Conservation (phyloP, 1,140 invertebrate species). For the Drosophila nasuta region DNA sequence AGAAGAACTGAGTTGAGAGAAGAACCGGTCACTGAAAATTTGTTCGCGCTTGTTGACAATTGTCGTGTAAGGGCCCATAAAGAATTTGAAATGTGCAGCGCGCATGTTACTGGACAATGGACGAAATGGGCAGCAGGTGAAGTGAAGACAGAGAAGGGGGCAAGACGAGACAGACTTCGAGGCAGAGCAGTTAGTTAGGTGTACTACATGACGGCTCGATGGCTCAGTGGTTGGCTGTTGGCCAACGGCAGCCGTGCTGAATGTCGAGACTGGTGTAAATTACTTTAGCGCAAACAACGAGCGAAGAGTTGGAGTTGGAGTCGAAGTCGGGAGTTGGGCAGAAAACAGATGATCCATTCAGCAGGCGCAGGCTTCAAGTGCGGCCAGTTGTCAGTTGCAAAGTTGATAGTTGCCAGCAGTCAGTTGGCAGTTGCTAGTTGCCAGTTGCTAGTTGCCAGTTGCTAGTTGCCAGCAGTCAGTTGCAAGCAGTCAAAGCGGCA, state of each 20-base stretch:
- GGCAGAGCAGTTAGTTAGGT: conserved; percentile 37
- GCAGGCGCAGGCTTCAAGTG: conserved; percentile 19
- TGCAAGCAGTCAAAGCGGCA: conserved; percentile 52
- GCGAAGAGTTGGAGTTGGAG: neutral
- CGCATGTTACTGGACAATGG: conserved; percentile 46
- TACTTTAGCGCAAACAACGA: conserved; percentile 63
- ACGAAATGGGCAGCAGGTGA: neutral
- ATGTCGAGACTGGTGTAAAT: conserved; percentile 70
- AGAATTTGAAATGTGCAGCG: conserved; percentile 71
- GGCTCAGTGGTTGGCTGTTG: conserved; percentile 1
- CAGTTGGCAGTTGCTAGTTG: conserved; percentile 45
- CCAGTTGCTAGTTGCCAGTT: conserved; percentile 30
- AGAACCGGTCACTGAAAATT: conserved; percentile 64
- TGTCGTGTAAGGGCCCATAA: conserved; percentile 69
- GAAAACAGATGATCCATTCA: conserved; percentile 51
- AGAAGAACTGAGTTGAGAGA: neutral
- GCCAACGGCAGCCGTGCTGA: conserved; percentile 44
- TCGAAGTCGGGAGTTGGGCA: neutral
- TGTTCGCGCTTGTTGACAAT: conserved; percentile 81
- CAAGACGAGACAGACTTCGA: neutral
- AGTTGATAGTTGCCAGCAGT: conserved; percentile 51
- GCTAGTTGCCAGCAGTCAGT: conserved; percentile 55
- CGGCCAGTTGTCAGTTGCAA: conserved; percentile 34
- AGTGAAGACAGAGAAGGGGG: neutral
- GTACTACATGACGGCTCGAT: conserved; percentile 43